Conservation (phyloP, 2,888 invertebrate species). For the Mythimna vitellina region DNA sequence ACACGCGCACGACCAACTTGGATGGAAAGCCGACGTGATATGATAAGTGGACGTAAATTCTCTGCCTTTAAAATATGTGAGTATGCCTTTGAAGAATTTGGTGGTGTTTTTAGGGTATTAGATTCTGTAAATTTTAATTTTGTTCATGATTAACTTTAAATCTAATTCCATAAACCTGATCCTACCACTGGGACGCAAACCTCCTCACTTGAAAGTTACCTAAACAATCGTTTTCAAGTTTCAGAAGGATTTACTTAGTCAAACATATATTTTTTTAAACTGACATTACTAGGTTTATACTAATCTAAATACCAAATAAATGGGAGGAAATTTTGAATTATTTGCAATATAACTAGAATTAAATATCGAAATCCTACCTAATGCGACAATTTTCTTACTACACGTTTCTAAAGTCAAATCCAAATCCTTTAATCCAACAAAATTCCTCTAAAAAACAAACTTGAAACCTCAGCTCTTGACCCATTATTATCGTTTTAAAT, state of each 20-base stretch:
- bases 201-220: no score
- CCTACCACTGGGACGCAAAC: no score
- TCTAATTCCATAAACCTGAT: no score
- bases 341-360: background rate
- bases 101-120: background rate
- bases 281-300: background rate
- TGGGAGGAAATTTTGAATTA: background rate
- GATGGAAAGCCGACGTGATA: conserved; percentile 65
- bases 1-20: conserved; percentile 67
- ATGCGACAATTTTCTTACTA: background rate
- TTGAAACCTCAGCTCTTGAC: conserved; percentile 66
- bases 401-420: conserved; percentile 7
- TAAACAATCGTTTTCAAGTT: background rate
- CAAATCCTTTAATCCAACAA: conserved; percentile 24
- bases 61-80: conserved; percentile 54
- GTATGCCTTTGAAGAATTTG: conserved; percentile 27
- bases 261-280: no score
- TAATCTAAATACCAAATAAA: background rate
- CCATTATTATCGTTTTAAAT: conserved; percentile 83
- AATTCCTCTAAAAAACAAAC: conserved; percentile 56
- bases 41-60: conserved; percentile 56
- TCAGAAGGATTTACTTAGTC: background rate
- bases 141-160: no score
- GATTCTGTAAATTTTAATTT: no score
- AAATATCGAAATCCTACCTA: background rate